Base-by-base conservation (phyloP, 2,797 vertebrate genomes). In the Anguilla pacifica region DNA sequence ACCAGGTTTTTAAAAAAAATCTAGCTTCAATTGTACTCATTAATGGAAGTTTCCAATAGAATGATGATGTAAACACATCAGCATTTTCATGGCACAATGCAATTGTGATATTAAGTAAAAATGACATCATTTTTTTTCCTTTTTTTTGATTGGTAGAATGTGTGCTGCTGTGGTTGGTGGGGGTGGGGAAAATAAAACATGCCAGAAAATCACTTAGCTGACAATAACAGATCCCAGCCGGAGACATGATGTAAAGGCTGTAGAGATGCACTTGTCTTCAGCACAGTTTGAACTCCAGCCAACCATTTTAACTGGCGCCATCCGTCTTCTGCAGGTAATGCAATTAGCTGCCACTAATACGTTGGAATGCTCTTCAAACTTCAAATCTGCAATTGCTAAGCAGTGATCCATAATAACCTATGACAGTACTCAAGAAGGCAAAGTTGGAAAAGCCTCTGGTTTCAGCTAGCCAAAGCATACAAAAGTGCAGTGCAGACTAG, bases 321-420 rank as follows among this genome's bases (percentile, higher is more conserved):
- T 96, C 94, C 95, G 95, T 96, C 96, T 96, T 94, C 94, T 95
- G 88, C 95, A 96, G 96, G 96, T 96, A 97, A 97, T 96, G 96
- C 96, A 96, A 96, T 97, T 96, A 96, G 96, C 95, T 96, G 94
- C 95, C 95, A 96, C 96, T 96, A 97, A 96, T 97, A 96, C 96
- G 95, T 95, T 92, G 94, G 95, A 95, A 96, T 96, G 95, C 96
- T 96, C 95, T 96, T 96, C 94, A 96, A 95, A 95, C 94, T 95
- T 95, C 94, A 96, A 96, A 96, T 96, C 95, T 95, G 95, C 94
- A 95, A 96, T 95, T 95, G 93, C 95, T 96, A 96, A 96, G 95
- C 93, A 96, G 94, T 94, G 93, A 87, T 87, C 93, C 91, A 93
- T 96, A 97, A 97, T 95, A 96, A 96, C 95, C 93, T 93, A 92